phyloP scores from a whole-genome alignment of 2,888 invertebrate genomes.

The Glyphotaelius pellucidus region DNA sequence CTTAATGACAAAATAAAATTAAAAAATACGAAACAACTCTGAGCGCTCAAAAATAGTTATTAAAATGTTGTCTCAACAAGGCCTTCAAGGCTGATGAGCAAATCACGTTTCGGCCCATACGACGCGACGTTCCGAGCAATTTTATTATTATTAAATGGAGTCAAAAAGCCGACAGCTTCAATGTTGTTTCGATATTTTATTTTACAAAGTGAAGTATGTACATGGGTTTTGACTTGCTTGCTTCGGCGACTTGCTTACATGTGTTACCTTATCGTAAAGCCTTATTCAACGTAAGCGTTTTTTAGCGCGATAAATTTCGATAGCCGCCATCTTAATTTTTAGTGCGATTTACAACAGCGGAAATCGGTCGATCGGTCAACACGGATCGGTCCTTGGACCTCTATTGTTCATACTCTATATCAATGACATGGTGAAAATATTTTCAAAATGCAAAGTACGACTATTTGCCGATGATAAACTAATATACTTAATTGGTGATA shows the following conservation, averaged over 20 bases:
- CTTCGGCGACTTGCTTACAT: background rate
- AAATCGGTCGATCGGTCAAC: too few species aligned
- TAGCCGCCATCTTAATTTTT: too few species aligned
- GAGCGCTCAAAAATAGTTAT: background rate
- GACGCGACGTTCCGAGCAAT: background rate
- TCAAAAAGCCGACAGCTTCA: background rate
- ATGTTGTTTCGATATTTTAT: background rate
- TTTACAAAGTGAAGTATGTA: background rate
- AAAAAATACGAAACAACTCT: background rate
- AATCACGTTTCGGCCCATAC: background rate
- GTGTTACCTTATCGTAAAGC: background rate
- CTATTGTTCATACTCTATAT: too few species aligned
- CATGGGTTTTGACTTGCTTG: background rate
- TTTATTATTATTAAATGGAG: background rate
- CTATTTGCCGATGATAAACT: too few species aligned
- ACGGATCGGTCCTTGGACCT: too few species aligned
- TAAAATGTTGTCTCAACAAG: background rate
- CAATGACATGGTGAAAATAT: too few species aligned
- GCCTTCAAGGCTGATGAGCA: slow-evolving; percentile 9
- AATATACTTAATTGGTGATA: too few species aligned
- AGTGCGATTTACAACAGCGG: too few species aligned
- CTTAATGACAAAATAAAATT: too few species aligned
- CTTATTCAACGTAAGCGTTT: too few species aligned
- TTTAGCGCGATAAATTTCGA: too few species aligned
- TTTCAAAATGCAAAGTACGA: too few species aligned